A percentile compares a stretch with the other conserved stretches of the same genome.
Evolutionary conservation across 2,113 vertebrate genomes (phyloP).

Genomic region (Trichomycterus rosablanca): DNA sequence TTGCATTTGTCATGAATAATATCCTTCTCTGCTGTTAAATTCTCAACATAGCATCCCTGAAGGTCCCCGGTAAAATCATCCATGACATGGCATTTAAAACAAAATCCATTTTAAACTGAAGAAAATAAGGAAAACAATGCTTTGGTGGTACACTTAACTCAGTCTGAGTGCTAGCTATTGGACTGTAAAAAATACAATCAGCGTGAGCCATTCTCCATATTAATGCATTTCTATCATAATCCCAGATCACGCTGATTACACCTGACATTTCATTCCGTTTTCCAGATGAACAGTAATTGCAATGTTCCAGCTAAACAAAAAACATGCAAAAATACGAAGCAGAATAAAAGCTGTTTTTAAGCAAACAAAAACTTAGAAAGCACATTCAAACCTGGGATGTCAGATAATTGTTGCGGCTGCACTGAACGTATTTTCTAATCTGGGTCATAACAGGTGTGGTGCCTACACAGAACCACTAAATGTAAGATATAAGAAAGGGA

Average conservation of each 20-base stretch:
- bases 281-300: conserved; percentile 36
- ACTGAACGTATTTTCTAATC: no score
- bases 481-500: no score
- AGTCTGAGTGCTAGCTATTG: conserved; percentile 13
- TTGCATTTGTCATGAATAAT: conserved; percentile 62
- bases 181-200: conserved; percentile 33
- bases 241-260: conserved; percentile 53
- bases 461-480: no score
- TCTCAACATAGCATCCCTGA: conserved; percentile 59
- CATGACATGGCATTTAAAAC: conserved; percentile 63
- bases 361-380: neutral
- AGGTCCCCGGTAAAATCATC: conserved; percentile 56
- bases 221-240: conserved; percentile 43
- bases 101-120: conserved; percentile 50
- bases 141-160: conserved; percentile 32
- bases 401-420: no score
- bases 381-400: no score
- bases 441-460: no score
- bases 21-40: conserved; percentile 59
- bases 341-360: neutral
- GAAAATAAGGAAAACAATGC: conserved; percentile 12
- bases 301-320: conserved; percentile 33
- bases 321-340: conserved; percentile 31
- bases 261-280: conserved; percentile 54
- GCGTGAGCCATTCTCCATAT: conserved; percentile 43